Percentiles rank a stretch among this genome's conserved stretches.
Evolutionary conservation across 1,140 invertebrate species (phyloP).

Genomic region (Agraylea sexmaculata): DNA sequence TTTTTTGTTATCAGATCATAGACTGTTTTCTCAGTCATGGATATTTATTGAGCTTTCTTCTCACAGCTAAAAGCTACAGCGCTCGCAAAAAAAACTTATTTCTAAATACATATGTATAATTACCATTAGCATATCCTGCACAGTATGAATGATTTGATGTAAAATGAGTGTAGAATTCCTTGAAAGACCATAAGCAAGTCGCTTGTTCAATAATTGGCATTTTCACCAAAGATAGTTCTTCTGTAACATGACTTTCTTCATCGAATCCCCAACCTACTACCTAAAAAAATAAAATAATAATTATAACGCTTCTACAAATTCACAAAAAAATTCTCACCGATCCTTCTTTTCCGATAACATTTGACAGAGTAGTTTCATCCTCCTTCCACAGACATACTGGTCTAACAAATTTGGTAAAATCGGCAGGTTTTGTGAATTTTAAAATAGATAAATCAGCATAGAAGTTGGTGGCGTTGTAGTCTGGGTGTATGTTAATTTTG

Average conservation of each 20-base stretch:
- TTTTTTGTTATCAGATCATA: too few species aligned
- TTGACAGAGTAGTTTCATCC: slow-evolving; percentile 29
- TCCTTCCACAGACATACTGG: slow-evolving; percentile 50
- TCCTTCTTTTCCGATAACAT: slow-evolving; percentile 37
- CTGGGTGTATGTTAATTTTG: slow-evolving; percentile 42
- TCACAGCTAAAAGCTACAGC: too few species aligned
- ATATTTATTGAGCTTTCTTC: too few species aligned
- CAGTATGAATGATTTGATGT: slow-evolving; percentile 49
- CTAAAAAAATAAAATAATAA: slow-evolving; percentile 25
- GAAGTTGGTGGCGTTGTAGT: slow-evolving; percentile 43
- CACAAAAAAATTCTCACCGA: slow-evolving; percentile 25
- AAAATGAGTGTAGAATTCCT: slow-evolving; percentile 39
- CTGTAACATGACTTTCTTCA: slow-evolving; percentile 37
- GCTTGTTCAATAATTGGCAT: slow-evolving; percentile 42
- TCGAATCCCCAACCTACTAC: slow-evolving; percentile 55
- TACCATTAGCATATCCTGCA: slow-evolving; percentile 46
- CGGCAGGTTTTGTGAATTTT: slow-evolving; percentile 32
- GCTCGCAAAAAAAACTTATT: too few species aligned
- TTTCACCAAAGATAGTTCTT: slow-evolving; percentile 40
- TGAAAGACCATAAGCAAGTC: slow-evolving; percentile 44
- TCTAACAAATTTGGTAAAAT: slow-evolving; percentile 40
- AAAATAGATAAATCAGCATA: slow-evolving; percentile 46
- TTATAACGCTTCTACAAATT: too few species aligned
- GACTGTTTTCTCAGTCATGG: too few species aligned
- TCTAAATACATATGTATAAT: too few species aligned